These are phyloP conservation scores for Pimpla rufipes DNA, from an alignment of 2,888 invertebrate genomes.

Conservation along the genomic window DNA sequence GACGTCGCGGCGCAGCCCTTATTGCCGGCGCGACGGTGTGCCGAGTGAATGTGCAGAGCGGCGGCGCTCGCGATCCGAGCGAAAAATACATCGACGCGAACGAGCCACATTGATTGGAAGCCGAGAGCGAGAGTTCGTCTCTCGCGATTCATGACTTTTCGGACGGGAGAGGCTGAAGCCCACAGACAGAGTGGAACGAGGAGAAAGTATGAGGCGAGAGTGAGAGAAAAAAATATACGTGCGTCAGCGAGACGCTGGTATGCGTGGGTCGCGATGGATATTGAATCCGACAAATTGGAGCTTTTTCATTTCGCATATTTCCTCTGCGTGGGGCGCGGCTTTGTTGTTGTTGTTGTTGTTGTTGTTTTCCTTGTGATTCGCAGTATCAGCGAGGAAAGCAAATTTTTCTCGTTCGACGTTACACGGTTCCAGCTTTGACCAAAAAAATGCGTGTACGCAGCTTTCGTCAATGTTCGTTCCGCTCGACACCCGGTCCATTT, in stretches of 20 bases:
- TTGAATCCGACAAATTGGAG: slow-evolving; percentile 63
- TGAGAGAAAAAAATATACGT: slow-evolving; percentile 34
- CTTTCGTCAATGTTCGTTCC: neutral
- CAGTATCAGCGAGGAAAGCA: slow-evolving; percentile 6
- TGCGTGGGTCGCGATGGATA: slow-evolving; percentile 62
- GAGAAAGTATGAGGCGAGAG: slow-evolving; percentile 21
- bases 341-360: too few species aligned
- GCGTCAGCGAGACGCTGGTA: slow-evolving; percentile 12
- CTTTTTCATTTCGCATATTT: slow-evolving; percentile 59
- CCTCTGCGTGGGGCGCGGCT: slow-evolving; percentile 30
- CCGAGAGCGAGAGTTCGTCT: slow-evolving; percentile 17
- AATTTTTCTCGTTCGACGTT: neutral
- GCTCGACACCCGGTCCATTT: neutral
- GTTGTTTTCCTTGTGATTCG: neutral
- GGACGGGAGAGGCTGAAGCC: slow-evolving; percentile 13
- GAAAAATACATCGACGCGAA: slow-evolving; percentile 55
- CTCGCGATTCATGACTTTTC: slow-evolving; percentile 53
- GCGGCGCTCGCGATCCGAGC: neutral
- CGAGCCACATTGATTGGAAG: slow-evolving; percentile 52
- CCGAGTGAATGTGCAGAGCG: too few species aligned
- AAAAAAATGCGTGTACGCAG: too few species aligned
- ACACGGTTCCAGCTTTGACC: neutral
- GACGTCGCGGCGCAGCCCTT: slow-evolving; percentile 37
- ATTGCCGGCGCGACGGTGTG: slow-evolving; percentile 35
- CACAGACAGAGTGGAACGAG: slow-evolving; percentile 36